Evolutionary conservation across 1,140 invertebrate species (phyloP).

Genomic region (Drosophila burlai): DNA sequence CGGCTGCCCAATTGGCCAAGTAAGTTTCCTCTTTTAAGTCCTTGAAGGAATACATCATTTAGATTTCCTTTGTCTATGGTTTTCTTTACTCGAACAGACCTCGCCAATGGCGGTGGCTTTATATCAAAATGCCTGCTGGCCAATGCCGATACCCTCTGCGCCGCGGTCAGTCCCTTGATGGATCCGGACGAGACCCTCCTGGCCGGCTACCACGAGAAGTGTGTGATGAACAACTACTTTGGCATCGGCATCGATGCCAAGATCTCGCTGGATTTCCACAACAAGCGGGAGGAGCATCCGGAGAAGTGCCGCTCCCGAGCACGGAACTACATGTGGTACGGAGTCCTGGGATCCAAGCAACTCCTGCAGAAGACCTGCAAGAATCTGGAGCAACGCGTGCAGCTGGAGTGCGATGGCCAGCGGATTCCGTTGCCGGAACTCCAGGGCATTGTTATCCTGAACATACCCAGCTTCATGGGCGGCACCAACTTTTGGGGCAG

Average conservation of each 20-base stretch:
- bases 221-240: slow-evolving; percentile 99
- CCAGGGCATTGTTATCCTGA: slow-evolving; percentile 98
- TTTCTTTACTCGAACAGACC: slow-evolving; percentile 85
- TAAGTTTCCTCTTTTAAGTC: slow-evolving; percentile 85
- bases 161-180: slow-evolving; percentile 96
- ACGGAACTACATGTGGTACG: slow-evolving; percentile 99
- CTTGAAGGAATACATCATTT: not conserved
- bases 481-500: slow-evolving; percentile 99
- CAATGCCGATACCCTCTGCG: slow-evolving; percentile 98
- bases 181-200: slow-evolving; percentile 95
- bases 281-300: slow-evolving; percentile 98
- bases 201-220: slow-evolving; percentile 96
- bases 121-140: slow-evolving; percentile 96
- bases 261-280: slow-evolving; percentile 98
- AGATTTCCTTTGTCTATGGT: not conserved
- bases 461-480: slow-evolving; percentile 99
- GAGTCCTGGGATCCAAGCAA: slow-evolving; percentile 97
- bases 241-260: slow-evolving; percentile 99
- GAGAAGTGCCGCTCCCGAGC: slow-evolving; percentile 98
- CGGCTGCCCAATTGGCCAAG: slow-evolving; percentile 94
- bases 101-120: slow-evolving; percentile 90
- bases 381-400: slow-evolving; percentile 97
- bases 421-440: slow-evolving; percentile 96
- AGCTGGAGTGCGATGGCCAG: slow-evolving; percentile 96
- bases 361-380: slow-evolving; percentile 96